Conservation (phyloP, 2,113 vertebrate species). For the Phalacrocorax aristotelis region DNA sequence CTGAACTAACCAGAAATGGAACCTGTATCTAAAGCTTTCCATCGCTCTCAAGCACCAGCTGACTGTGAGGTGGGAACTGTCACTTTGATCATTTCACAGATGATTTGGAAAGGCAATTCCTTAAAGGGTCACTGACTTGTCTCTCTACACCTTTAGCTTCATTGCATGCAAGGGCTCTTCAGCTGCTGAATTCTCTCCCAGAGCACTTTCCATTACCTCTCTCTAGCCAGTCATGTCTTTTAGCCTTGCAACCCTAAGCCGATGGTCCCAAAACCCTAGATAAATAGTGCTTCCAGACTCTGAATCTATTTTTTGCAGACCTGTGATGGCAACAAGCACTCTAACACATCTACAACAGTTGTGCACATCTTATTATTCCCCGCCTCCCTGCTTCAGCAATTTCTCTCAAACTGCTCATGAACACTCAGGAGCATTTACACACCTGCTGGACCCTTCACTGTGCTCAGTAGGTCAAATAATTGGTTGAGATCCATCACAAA, state of each 20-base stretch:
- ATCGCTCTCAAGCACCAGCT: not conserved
- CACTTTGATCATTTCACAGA: slow-evolving; percentile 13
- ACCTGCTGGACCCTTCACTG: not conserved
- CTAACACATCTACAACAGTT: not conserved
- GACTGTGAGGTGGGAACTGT: not conserved
- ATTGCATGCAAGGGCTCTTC: not conserved
- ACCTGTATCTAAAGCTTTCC: not conserved
- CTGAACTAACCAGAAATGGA: not conserved
- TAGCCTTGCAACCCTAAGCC: not conserved
- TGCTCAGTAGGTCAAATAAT: not conserved
- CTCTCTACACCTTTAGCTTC: slow-evolving; percentile 15
- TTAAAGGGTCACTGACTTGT: slow-evolving; percentile 10
- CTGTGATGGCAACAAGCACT: not conserved
- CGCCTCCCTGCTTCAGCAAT: not conserved
- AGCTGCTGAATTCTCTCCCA: not conserved
- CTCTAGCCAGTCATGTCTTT: not conserved
- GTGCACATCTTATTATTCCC: not conserved
- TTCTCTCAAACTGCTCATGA: not conserved
- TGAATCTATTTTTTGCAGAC: not conserved
- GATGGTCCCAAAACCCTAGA: not conserved
- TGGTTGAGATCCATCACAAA: not conserved
- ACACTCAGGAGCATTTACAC: not conserved
- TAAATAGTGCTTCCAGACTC: not conserved
- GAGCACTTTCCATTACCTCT: not conserved
- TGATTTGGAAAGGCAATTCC: slow-evolving; percentile 6